These are phyloP conservation scores for Agrotis puta DNA, from an alignment of 2,888 invertebrate genomes.

Conservation along the genomic window DNA sequence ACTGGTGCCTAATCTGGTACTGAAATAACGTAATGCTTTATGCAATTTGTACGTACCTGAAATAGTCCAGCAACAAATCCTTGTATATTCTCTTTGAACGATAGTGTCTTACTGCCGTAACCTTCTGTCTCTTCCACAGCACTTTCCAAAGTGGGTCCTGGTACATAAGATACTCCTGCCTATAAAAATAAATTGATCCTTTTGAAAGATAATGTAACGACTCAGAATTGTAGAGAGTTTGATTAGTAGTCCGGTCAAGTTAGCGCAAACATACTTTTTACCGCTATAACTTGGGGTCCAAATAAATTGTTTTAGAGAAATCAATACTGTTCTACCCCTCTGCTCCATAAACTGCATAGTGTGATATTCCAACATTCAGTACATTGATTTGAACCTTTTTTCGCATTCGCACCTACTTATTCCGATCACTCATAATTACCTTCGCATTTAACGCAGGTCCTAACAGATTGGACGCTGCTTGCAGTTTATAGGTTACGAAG, in stretches of 20 bases:
- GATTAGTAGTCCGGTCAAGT: too few species aligned
- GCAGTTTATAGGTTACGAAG: conserved; percentile 73
- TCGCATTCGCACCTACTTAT: too few species aligned
- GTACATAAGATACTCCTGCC: conserved; percentile 74
- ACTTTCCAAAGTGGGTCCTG: conserved; percentile 77
- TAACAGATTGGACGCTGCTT: conserved; percentile 69
- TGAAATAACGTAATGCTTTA: background rate
- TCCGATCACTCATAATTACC: too few species aligned
- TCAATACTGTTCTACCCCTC: too few species aligned
- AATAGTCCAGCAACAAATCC: conserved; percentile 82
- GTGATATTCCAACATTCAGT: too few species aligned
- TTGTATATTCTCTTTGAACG: conserved; percentile 84
- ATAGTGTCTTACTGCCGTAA: conserved; percentile 80
- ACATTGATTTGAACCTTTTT: too few species aligned
- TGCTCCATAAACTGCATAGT: too few species aligned
- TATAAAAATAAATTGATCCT: conserved; percentile 6
- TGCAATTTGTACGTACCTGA: conserved; percentile 74
- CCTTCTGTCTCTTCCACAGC: conserved; percentile 84
- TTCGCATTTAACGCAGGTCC: conserved; percentile 67
- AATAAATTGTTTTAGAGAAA: too few species aligned
- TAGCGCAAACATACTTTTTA: too few species aligned
- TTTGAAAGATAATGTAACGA: too few species aligned
- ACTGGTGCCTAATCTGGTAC: background rate
- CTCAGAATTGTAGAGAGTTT: background rate
- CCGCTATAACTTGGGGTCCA: too few species aligned